Evolutionary conservation across 2,888 invertebrate species (phyloP), one percentile per base, ranked within the genome.

Genomic region (Ceriagrion tenellum): DNA sequence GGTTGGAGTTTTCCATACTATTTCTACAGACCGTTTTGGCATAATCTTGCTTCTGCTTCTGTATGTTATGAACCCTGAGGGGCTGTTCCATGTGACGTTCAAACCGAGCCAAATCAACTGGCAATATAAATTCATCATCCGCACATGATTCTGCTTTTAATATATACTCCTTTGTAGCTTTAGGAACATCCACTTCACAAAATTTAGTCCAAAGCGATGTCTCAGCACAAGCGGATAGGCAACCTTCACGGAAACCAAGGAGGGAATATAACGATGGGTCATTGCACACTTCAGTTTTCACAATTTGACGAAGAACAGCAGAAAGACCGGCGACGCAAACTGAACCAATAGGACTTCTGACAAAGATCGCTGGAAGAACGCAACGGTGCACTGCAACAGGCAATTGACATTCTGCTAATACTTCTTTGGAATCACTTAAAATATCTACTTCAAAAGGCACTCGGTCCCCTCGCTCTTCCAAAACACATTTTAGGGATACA

Each of bases 161-260:
- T 26, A 95, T 95, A 2, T 96, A 96, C 95, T 97, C 96, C 88
- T 96, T 95, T 55, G 96, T 95, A 69, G 96, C 96, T 35, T 97
- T 96, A 23, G 98, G 97, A 89, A 99, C 97, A 96, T 99, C 98
- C 30, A 97, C 97, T 97, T 99, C 99, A 97, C 99, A 99, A 96
- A 99, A 99, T 96, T 98, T 98, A 0, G 99, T 99, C 99, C 99
- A 99, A 81, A 98, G 97, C 18, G 99, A 99, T 18, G 98, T 97
- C 97, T 99, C 99, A 55, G 98, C 98, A 95, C 99, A 98, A 2
- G 99, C 98, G 96, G 98, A 97, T 26, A 99, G 97, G 96, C 99
- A 99, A 95, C 98, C 98, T 95, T 98, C 98, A 95, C 98, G 98
- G 96, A 99, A 99, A 0, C 99, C 99, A 26, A 99, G 97, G 88